These are phyloP conservation scores for Alfaro cultratus DNA, from an alignment of 2,797 vertebrate species.

Conservation along the genomic window DNA sequence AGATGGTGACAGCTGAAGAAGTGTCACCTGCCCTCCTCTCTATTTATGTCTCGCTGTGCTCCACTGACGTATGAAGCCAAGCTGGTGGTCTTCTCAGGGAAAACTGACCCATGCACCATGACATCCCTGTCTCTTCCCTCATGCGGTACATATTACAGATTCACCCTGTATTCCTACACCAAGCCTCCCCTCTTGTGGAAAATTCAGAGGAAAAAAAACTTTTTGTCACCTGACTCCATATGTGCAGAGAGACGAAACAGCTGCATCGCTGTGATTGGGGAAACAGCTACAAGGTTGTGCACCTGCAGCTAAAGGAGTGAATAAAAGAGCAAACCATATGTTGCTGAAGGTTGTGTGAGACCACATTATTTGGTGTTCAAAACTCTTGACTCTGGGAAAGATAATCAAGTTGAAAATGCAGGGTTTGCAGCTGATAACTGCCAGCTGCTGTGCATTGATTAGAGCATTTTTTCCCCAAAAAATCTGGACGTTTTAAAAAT, in stretches of 20 bases:
- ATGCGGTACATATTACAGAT: slow-evolving; percentile 21
- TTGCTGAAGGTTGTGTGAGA: slow-evolving; percentile 43
- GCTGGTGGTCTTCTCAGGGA: slow-evolving; percentile 40
- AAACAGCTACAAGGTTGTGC: slow-evolving; percentile 28
- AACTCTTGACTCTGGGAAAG: slow-evolving; percentile 26
- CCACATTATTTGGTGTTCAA: slow-evolving; percentile 26
- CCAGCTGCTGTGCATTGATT: slow-evolving; percentile 39
- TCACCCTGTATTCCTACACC: slow-evolving; percentile 23
- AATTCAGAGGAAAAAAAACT: background rate
- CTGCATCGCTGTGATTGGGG: slow-evolving; percentile 36
- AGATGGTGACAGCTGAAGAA: slow-evolving; percentile 45
- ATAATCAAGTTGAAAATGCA: slow-evolving; percentile 22
- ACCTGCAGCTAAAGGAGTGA: slow-evolving; percentile 19
- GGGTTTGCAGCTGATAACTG: slow-evolving; percentile 47
- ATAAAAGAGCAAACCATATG: slow-evolving; percentile 24
- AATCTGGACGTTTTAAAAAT: slow-evolving; percentile 44
- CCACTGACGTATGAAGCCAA: slow-evolving; percentile 38
- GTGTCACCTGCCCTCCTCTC: slow-evolving; percentile 38
- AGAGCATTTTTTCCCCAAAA: slow-evolving; percentile 6
- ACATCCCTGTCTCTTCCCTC: slow-evolving; percentile 27
- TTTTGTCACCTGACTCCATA: slow-evolving; percentile 38
- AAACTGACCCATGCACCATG: slow-evolving; percentile 39
- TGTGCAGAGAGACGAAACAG: slow-evolving; percentile 40
- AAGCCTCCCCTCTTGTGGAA: slow-evolving; percentile 20
- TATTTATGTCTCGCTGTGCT: slow-evolving; percentile 45